A percentile compares a stretch with the other conserved stretches of the same genome.
phyloP scores from a whole-genome alignment of 2,888 invertebrate species.

The Hanleya hanleyi region DNA sequence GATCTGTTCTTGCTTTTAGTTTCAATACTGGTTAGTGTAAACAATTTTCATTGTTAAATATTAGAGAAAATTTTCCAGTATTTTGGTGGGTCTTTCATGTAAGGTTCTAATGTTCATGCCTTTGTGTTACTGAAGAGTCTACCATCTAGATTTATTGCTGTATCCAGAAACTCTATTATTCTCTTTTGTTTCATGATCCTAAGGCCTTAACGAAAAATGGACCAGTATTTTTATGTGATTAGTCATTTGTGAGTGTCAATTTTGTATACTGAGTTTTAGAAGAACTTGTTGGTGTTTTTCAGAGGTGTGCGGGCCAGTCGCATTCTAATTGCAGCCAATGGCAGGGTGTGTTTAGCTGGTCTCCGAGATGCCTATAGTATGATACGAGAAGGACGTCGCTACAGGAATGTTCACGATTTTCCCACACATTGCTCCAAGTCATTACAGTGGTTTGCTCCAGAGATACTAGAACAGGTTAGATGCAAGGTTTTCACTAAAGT shows the following conservation, averaged over 20 bases:
- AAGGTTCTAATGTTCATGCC: not conserved
- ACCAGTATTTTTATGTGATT: too few species aligned
- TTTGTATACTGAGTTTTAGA: too few species aligned
- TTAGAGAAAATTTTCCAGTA: not conserved
- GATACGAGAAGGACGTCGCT: conserved; percentile 82
- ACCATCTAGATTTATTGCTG: too few species aligned
- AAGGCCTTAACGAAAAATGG: not conserved
- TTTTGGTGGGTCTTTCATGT: not conserved
- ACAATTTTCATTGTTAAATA: not conserved
- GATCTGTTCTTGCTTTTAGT: too few species aligned
- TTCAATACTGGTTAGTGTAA: not conserved
- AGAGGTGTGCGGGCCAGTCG: conserved; percentile 90
- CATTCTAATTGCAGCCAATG: conserved; percentile 83
- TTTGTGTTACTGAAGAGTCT: not conserved
- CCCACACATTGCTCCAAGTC: conserved; percentile 82
- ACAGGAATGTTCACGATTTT: conserved; percentile 83
- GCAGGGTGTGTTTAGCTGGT: conserved; percentile 84
- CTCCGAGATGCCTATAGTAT: conserved; percentile 86
- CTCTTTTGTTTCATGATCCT: not conserved
- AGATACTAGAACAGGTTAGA: conserved; percentile 86
- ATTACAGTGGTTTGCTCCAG: conserved; percentile 94
- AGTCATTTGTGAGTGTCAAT: too few species aligned
- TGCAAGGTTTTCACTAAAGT: too few species aligned
- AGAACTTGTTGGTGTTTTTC: too few species aligned
- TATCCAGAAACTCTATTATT: too few species aligned